Conservation (phyloP, 1,140 invertebrate genomes). For the Wasmannia auropunctata region DNA sequence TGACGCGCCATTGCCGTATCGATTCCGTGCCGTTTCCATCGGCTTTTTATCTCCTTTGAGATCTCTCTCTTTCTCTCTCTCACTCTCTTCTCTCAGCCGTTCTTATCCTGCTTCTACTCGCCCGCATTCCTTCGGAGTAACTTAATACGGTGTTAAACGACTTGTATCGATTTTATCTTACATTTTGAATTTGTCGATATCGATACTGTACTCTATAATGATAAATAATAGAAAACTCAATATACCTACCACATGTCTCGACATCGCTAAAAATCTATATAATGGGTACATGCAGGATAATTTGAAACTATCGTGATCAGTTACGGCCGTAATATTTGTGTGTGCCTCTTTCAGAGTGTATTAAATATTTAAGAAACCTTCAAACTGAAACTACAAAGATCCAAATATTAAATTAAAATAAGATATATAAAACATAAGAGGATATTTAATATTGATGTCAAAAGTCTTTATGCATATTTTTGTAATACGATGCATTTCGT, state of each 20-base stretch:
- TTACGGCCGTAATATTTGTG: not conserved
- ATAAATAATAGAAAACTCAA: not conserved
- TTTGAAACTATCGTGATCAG: not conserved
- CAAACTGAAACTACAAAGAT: not conserved
- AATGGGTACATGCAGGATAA: not conserved
- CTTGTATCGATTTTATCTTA: not conserved
- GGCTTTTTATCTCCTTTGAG: slow-evolving; percentile 25
- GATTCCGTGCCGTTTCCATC: slow-evolving; percentile 35
- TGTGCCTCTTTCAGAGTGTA: not conserved
- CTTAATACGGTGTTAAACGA: slow-evolving; percentile 9
- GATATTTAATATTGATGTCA: not conserved
- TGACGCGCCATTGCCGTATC: slow-evolving; percentile 39
- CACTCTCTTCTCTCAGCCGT: not conserved
- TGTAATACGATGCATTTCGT: too few species aligned
- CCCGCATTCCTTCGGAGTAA: slow-evolving; percentile 25
- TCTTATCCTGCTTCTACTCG: slow-evolving; percentile 3
- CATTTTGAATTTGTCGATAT: not conserved
- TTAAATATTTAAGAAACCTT: not conserved
- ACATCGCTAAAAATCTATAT: not conserved
- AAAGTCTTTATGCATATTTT: not conserved
- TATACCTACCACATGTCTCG: not conserved
- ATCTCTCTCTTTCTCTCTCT: not conserved
- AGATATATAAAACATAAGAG: not conserved
- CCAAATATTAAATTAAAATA: not conserved
- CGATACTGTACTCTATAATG: not conserved